Conservation (phyloP, 2,888 invertebrate genomes). For the Zhengitettix transpicula region DNA sequence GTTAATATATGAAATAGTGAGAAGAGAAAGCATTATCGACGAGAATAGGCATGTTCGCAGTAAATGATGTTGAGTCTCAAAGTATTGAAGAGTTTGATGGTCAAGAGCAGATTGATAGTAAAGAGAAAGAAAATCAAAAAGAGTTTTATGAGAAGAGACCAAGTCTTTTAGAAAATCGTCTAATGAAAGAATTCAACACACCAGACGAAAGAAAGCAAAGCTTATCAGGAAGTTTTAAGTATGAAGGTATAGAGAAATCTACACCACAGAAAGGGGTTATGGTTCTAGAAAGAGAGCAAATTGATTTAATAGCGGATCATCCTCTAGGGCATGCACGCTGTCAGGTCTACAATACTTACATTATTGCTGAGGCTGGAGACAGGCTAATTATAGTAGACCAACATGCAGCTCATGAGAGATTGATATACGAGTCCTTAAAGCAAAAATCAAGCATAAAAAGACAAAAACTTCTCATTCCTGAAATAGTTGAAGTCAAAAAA, state of each 20-base stretch:
- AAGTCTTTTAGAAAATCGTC: too few relatives aligned
- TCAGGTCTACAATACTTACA: not conserved
- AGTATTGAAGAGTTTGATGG: not conserved
- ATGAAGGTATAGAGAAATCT: too few relatives aligned
- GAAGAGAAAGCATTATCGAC: constrained; percentile 8
- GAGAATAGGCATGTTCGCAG: constrained; percentile 2
- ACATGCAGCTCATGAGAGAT: not conserved
- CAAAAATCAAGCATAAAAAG: not conserved
- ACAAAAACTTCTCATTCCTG: not conserved
- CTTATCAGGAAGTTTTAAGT: too few relatives aligned
- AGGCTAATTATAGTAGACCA: not conserved
- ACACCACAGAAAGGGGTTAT: too few relatives aligned
- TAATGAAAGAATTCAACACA: too few relatives aligned
- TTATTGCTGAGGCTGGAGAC: not conserved
- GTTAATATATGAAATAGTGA: constrained; percentile 10
- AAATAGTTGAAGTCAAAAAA: not conserved
- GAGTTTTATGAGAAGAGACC: too few relatives aligned
- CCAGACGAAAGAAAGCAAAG: too few relatives aligned
- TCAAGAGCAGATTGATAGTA: not conserved
- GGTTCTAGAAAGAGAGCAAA: too few relatives aligned
- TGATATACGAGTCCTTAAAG: not conserved
- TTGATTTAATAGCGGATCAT: too few relatives aligned
- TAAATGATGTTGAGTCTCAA: not conserved
- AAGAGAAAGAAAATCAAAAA: not conserved
- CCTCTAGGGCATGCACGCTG: too few relatives aligned